Evolutionary conservation across 2,888 invertebrate genomes (phyloP).

Genomic region (Nasonia oneida): DNA sequence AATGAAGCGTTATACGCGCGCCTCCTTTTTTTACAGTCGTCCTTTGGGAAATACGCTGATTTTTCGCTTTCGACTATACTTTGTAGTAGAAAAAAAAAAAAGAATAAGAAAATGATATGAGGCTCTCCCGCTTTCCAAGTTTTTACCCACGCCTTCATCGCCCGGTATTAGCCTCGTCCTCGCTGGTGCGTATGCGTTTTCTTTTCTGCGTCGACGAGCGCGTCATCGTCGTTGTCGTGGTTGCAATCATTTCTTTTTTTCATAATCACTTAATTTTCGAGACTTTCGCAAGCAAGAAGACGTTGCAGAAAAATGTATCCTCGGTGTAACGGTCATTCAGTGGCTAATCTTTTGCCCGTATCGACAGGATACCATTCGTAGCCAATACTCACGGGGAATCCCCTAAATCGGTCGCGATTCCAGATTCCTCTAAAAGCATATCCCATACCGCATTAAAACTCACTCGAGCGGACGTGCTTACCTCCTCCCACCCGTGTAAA

Average conservation of each 20-base stretch:
- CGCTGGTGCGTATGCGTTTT: conserved; percentile 22
- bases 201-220: not conserved
- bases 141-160: conserved; percentile 41
- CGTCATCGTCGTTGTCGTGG: not conserved
- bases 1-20: conserved; percentile 1
- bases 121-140: conserved; percentile 20
- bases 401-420: not conserved
- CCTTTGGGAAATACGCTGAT: not conserved
- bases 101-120: not conserved
- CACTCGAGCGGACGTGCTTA: not conserved
- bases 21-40: not conserved
- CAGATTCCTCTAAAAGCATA: not conserved
- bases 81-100: not conserved
- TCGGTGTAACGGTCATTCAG: no score
- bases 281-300: not conserved
- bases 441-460: not conserved
- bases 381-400: not conserved
- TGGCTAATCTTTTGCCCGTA: not conserved
- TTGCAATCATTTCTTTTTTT: conserved; percentile 1
- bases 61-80: not conserved
- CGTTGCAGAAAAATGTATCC: not conserved
- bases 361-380: not conserved
- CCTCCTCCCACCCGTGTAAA: not conserved
- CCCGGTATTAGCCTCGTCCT: conserved; percentile 29
- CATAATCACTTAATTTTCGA: conserved; percentile 9